Evolutionary conservation across 2,113 vertebrate genomes (phyloP).

Genomic region (Elephas maximus): DNA sequence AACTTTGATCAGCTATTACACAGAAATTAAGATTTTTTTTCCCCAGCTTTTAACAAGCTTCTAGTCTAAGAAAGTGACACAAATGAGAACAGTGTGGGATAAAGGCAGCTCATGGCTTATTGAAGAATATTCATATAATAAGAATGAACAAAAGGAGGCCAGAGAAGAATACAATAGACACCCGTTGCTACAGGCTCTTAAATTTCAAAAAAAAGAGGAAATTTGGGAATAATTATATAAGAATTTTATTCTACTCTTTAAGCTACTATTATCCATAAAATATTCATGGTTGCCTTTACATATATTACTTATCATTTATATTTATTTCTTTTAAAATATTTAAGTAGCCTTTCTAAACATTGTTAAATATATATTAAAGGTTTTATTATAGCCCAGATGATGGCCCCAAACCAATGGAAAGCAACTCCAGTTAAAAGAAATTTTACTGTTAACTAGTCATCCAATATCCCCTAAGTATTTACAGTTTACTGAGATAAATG

Average conservation of each 20-base stretch:
- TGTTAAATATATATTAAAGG: background rate
- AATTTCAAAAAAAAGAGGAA: background rate
- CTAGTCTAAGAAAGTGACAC: slow-evolving; percentile 15
- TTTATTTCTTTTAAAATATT: background rate
- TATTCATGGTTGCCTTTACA: background rate
- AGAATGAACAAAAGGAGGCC: background rate
- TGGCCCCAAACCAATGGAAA: background rate
- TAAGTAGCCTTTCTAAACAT: background rate
- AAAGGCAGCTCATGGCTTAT: background rate
- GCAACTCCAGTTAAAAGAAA: background rate
- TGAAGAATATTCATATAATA: slow-evolving; percentile 18
- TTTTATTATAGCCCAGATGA: background rate
- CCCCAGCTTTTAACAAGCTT: background rate
- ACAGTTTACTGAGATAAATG: too few relatives aligned
- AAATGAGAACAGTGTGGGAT: slow-evolving; percentile 11
- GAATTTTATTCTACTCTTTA: background rate
- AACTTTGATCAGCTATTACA: background rate
- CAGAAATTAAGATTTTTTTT: background rate
- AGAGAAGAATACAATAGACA: background rate
- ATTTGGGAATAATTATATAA: background rate
- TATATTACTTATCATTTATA: background rate
- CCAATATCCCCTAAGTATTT: too few relatives aligned
- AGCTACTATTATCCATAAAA: background rate
- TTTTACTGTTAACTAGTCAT: background rate
- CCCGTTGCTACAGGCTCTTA: background rate